These are phyloP conservation scores for Microtus pennsylvanicus DNA, from an alignment of 2,113 vertebrate genomes.

Conservation along the genomic window DNA sequence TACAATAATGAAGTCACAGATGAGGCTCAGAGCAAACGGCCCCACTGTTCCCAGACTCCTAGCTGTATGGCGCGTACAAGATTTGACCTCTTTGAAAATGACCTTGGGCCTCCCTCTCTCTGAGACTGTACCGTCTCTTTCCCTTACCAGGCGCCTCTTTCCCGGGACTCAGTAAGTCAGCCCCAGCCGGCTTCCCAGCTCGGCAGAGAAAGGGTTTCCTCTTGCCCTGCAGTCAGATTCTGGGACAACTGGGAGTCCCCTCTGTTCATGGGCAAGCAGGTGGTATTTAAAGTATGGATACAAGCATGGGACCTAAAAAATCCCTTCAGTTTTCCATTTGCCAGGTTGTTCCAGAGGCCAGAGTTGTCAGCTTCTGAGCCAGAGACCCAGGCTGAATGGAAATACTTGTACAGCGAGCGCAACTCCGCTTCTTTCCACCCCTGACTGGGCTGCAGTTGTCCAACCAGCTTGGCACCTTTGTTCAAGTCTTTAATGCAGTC, in stretches of 20 bases:
- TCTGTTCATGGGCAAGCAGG: neutral
- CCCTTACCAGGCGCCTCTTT: fast-evolving
- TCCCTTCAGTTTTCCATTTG: slow-evolving; percentile 65
- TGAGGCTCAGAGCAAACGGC: neutral
- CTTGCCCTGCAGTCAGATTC: neutral
- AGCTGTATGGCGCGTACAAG: neutral
- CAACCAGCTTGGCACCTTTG: slow-evolving; percentile 46
- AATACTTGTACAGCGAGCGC: slow-evolving; percentile 48
- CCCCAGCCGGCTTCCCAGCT: neutral
- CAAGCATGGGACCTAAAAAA: neutral
- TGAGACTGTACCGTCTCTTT: neutral
- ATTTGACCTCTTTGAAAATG: neutral
- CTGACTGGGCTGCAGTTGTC: slow-evolving; percentile 60
- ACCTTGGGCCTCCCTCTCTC: neutral
- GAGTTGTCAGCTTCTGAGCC: slow-evolving; percentile 54
- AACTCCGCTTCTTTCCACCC: slow-evolving; percentile 53
- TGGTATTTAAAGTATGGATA: neutral
- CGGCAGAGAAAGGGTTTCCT: fast-evolving
- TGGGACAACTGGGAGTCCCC: neutral
- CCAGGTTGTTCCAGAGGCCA: slow-evolving; percentile 62
- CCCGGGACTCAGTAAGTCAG: neutral
- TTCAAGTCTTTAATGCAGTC: neutral
- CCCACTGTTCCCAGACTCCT: neutral
- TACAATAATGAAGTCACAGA: neutral
- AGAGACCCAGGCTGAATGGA: slow-evolving; percentile 79